Percentiles rank a stretch among this genome's conserved stretches.
Conservation (phyloP, 2,888 invertebrate species). For the Eudasyphora cyanicolor region DNA sequence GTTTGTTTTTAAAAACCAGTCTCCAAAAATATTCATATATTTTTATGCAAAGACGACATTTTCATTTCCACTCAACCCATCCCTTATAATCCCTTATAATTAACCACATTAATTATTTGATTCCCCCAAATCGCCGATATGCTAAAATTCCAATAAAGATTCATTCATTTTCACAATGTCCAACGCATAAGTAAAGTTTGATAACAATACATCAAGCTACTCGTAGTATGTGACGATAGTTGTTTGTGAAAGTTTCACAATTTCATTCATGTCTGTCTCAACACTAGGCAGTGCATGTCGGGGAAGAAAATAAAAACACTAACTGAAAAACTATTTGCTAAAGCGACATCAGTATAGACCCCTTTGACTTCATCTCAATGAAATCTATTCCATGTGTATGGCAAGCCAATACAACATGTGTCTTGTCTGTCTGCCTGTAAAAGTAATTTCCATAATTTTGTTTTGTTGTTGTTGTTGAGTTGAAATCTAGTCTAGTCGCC, state of each 20-base stretch:
- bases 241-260: slow-evolving; percentile 1
- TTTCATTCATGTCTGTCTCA: slow-evolving; percentile 1
- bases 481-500: not conserved
- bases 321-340: no score
- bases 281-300: not conserved
- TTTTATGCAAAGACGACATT: no score
- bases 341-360: not conserved
- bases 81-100: no score
- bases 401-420: not conserved
- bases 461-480: no score
- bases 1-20: no score
- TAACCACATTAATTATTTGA: not conserved
- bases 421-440: not conserved
- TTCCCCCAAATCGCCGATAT: not conserved
- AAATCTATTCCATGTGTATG: not conserved
- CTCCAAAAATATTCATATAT: no score
- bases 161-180: not conserved
- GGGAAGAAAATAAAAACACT: not conserved
- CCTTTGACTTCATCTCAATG: slow-evolving; percentile 6
- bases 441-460: slow-evolving; percentile 14
- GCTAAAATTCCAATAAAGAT: not conserved
- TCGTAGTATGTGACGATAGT: not conserved
- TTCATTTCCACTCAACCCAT: no score
- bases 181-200: not conserved
- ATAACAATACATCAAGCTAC: not conserved